Evolutionary conservation across 1,140 invertebrate species (phyloP), one percentile per base, ranked within the genome.

Genomic region (Mylabris phalerata): DNA sequence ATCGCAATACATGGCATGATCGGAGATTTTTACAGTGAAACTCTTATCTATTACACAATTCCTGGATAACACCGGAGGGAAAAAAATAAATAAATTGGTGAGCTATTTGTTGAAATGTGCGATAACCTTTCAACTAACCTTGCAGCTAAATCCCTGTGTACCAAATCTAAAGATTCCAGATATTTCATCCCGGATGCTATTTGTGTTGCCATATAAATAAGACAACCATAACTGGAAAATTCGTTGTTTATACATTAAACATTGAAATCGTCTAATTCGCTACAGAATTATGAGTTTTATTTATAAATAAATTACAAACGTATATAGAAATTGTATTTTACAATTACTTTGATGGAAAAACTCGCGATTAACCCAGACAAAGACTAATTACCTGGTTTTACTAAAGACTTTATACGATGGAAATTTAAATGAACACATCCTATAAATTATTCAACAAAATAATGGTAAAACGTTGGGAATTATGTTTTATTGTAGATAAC

Each of bases 1-100:
- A 62, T 83, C 84, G 62, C 90, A 88, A 69, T 89, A 92, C 82
- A 93, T 91, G 2, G 90, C 92, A 74, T 93, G 92, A 76, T 92
- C 90, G 43, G 87, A 89, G 57, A 93, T 87, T 78, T 93, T 92
- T 57, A 93, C 84, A 32, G 81, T 80, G 65, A 87, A 87, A 63
- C 84, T 82, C 64, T 84, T 81, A 61, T 89, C 88, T 60, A 93
- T 89, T 55, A 94, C 80, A 73, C 90, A 93, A 79, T 93, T 93
- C 67, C 91, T 89, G 77, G 52, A 67, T 67, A 32, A 32, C 19
- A 19, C 19, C 19, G 19, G 19, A 1, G 19, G 19, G 1, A 19
- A 19, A 19, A 19, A 19, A 1, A 1, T 1, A 19, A 19, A 19
- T 1, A 19, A 19, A 19, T 19, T 19, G 19, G 19, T 19, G 19